Percentiles rank a stretch among this genome's conserved stretches.
phyloP scores from a whole-genome alignment of 1,140 invertebrate species.

The Aphelenchoides besseyi region DNA sequence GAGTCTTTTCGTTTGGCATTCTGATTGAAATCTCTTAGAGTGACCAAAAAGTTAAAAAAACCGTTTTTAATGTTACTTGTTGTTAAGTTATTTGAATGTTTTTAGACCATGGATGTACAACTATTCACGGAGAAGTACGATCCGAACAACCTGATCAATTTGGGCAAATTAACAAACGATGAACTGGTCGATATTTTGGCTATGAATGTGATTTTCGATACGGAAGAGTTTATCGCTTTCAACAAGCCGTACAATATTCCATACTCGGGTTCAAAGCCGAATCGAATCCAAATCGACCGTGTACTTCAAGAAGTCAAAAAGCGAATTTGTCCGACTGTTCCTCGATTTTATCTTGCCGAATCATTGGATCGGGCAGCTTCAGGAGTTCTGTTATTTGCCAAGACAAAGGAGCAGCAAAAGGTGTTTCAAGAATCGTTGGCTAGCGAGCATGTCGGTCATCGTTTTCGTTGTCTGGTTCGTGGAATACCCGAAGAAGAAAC shows the following conservation, averaged over 20 bases:
- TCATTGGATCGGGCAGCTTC: neutral
- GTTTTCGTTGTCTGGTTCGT: slow-evolving; percentile 9
- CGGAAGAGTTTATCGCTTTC: slow-evolving; percentile 8
- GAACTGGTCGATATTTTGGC: neutral
- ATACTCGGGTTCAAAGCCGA: slow-evolving; percentile 18
- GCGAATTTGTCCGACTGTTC: neutral
- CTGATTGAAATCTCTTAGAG: slow-evolving; percentile 14
- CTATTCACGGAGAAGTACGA: neutral
- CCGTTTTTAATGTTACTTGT: too few species aligned
- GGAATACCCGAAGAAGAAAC: neutral
- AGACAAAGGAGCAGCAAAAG: slow-evolving; percentile 8
- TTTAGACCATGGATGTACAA: neutral
- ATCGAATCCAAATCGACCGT: neutral
- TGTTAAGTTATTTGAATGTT: too few species aligned
- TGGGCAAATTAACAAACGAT: neutral
- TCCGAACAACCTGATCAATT: neutral
- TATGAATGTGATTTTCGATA: slow-evolving; percentile 1
- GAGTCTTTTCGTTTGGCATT: neutral
- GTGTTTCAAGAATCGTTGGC: neutral
- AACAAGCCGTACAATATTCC: slow-evolving; percentile 5
- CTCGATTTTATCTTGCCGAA: slow-evolving; percentile 8
- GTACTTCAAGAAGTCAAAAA: slow-evolving; percentile 15
- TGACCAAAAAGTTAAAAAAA: too few species aligned
- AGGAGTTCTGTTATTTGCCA: slow-evolving; percentile 6
- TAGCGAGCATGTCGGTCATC: neutral